Conservation (phyloP, 2,113 vertebrate genomes). For the Megalops atlanticus region DNA sequence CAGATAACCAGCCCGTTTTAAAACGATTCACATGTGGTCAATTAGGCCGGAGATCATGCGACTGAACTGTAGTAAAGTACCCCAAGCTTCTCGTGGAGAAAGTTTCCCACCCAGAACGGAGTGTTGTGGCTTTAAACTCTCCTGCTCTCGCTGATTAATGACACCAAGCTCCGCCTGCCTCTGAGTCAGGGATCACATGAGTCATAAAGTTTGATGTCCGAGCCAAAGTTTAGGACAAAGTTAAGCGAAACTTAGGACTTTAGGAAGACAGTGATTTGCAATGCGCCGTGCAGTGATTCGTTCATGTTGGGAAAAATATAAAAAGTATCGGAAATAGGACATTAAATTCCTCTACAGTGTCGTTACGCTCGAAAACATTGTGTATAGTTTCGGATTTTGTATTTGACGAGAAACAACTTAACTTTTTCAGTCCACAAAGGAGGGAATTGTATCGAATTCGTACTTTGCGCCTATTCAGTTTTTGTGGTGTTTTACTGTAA, state of each 20-base stretch:
- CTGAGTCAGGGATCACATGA: conserved; percentile 64
- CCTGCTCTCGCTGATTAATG: conserved; percentile 38
- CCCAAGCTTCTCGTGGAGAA: neutral
- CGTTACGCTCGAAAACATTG: neutral
- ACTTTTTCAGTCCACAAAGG: neutral
- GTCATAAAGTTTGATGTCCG: conserved; percentile 76
- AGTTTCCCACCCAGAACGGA: conserved; percentile 7
- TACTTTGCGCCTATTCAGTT: neutral
- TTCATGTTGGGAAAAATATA: neutral
- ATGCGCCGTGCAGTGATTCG: conserved; percentile 36
- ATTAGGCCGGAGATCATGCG: neutral
- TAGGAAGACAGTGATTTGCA: conserved; percentile 71
- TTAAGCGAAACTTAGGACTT: conserved; percentile 59
- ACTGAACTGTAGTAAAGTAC: neutral
- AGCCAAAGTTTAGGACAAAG: conserved; percentile 72
- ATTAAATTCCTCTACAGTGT: neutral
- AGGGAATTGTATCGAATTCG: neutral
- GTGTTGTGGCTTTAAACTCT: conserved; percentile 66
- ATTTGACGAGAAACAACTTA: neutral
- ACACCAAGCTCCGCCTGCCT: conserved; percentile 55
- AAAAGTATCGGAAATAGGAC: neutral
- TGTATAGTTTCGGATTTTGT: neutral
- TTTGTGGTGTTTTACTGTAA: neutral
- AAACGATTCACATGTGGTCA: neutral
- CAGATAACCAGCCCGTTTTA: neutral